Evolutionary conservation across 2,888 invertebrate species (phyloP).

Genomic region (Oxyteleia sp.): DNA sequence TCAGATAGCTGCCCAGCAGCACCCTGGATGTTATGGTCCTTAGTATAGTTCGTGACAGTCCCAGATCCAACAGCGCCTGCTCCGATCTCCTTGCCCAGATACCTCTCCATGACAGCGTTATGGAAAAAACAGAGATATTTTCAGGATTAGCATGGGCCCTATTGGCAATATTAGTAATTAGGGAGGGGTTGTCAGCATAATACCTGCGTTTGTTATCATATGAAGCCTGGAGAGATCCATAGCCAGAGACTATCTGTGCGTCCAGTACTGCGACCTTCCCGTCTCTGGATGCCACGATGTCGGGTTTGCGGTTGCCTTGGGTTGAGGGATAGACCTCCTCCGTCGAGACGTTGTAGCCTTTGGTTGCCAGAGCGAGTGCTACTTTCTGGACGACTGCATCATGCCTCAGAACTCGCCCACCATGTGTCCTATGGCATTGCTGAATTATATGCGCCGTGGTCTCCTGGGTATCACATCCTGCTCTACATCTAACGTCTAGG

Average conservation of each 20-base stretch:
- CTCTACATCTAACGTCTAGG: slow-evolving; percentile 76
- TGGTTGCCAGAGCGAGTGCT: slow-evolving; percentile 71
- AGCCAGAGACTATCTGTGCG: slow-evolving; percentile 55
- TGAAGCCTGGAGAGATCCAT: slow-evolving; percentile 8
- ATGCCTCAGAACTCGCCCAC: slow-evolving; percentile 78
- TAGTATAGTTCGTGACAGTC: slow-evolving; percentile 37
- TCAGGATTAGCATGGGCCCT: background rate
- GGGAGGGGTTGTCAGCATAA: slow-evolving; percentile 15
- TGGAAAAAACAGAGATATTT: background rate
- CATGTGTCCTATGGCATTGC: slow-evolving; percentile 78
- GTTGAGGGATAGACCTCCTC: slow-evolving; percentile 76
- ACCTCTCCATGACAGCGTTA: slow-evolving; percentile 67
- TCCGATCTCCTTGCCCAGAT: slow-evolving; percentile 54
- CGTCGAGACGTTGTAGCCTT: slow-evolving; percentile 76
- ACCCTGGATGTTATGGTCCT: slow-evolving; percentile 52
- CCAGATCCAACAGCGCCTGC: slow-evolving; percentile 44
- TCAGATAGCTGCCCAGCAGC: slow-evolving; percentile 61
- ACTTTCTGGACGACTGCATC: slow-evolving; percentile 76
- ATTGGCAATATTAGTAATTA: background rate
- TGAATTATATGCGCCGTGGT: slow-evolving; percentile 83
- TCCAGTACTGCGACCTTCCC: slow-evolving; percentile 15
- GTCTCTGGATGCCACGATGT: slow-evolving; percentile 23
- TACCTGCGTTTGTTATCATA: slow-evolving; percentile 43
- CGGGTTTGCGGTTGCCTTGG: slow-evolving; percentile 52
- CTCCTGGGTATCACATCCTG: slow-evolving; percentile 80